These are phyloP conservation scores for Lepidocolaptes lacrymiger DNA, from an alignment of 2,797 vertebrate species.

Conservation along the genomic window DNA sequence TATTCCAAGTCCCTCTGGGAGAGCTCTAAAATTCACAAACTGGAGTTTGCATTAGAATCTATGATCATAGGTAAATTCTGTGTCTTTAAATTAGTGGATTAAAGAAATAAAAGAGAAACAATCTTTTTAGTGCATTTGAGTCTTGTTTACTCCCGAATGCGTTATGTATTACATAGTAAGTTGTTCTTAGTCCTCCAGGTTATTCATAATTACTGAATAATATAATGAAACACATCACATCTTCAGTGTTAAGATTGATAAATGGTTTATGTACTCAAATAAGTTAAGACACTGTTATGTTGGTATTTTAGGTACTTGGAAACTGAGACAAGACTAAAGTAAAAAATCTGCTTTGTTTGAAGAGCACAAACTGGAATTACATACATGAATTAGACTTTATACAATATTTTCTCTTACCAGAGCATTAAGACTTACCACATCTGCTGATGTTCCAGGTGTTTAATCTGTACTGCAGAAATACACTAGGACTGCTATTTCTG, in stretches of 20 bases:
- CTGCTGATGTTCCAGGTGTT: background rate
- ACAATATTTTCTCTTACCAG: background rate
- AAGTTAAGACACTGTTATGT: background rate
- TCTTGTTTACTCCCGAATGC: background rate
- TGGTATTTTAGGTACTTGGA: background rate
- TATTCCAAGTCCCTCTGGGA: background rate
- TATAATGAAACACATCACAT: background rate
- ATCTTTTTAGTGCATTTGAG: background rate
- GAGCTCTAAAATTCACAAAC: background rate
- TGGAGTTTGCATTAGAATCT: background rate
- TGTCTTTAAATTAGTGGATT: background rate
- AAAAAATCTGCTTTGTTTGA: background rate
- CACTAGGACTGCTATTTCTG: background rate
- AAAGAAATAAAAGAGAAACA: background rate
- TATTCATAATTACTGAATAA: background rate
- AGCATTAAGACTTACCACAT: background rate
- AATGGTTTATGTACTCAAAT: background rate
- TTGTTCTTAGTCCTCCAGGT: background rate
- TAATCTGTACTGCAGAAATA: background rate
- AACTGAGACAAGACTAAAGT: background rate
- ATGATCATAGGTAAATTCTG: background rate
- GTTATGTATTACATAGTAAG: background rate
- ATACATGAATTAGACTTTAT: background rate
- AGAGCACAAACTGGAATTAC: background rate
- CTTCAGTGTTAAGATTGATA: background rate